Conservation (phyloP, 2,888 invertebrate genomes). For the Drosophila monieri region DNA sequence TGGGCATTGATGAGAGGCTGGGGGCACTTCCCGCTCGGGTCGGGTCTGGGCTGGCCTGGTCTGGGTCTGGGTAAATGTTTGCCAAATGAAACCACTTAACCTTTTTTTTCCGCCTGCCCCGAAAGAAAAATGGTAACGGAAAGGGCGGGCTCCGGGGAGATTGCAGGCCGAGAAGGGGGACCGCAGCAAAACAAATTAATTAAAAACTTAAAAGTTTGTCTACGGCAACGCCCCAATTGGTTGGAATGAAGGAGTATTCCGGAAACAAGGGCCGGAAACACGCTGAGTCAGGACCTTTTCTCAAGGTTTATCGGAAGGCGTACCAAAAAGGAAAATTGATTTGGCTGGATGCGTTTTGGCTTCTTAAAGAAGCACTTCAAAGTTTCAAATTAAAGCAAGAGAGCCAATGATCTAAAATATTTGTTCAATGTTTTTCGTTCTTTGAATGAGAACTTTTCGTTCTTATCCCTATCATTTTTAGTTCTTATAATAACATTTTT, state of each 20-base stretch:
- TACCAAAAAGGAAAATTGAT: conserved; percentile 17
- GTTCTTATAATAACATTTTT: no score
- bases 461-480: no score
- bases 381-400: background rate
- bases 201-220: conserved; percentile 72
- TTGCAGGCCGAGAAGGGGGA: conserved; percentile 32
- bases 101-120: conserved; percentile 63
- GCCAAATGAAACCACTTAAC: conserved; percentile 79
- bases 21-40: conserved; percentile 14
- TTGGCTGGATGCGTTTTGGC: conserved; percentile 2
- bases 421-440: background rate
- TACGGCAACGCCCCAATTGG: conserved; percentile 27
- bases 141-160: conserved; percentile 10
- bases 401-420: background rate
- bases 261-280: conserved; percentile 4
- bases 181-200: conserved; percentile 74
- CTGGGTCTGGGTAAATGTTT: conserved; percentile 66
- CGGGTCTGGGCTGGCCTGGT: conserved; percentile 38
- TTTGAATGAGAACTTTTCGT: no score
- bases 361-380: background rate
- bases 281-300: conserved; percentile 26
- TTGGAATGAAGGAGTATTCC: background rate
- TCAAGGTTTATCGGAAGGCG: conserved; percentile 7
- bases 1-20: conserved; percentile 54
- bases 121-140: conserved; percentile 57